phyloP scores from a whole-genome alignment of 2,888 invertebrate genomes.

The Abrostola tripartita region DNA sequence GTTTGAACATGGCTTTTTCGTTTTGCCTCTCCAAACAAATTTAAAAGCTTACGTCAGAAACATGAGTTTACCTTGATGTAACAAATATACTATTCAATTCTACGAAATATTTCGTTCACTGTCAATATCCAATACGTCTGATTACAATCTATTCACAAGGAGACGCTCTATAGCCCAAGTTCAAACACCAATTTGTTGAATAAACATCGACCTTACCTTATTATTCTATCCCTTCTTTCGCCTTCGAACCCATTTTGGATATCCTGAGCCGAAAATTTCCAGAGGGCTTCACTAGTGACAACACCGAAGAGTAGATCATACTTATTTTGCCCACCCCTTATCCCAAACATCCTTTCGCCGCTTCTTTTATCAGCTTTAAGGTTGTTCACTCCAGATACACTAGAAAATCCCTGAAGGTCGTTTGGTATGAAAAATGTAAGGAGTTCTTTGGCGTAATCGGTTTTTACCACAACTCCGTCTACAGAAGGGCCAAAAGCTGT shows the following conservation, averaged over 20 bases:
- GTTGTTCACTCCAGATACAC: slow-evolving; percentile 88
- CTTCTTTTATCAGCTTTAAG: slow-evolving; percentile 89
- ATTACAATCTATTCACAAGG: slow-evolving; percentile 68
- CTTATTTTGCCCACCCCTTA: slow-evolving; percentile 89
- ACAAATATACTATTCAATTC: slow-evolving; percentile 22
- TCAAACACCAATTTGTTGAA: slow-evolving; percentile 81
- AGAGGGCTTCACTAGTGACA: slow-evolving; percentile 96
- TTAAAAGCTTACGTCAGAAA: not conserved
- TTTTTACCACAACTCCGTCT: slow-evolving; percentile 97
- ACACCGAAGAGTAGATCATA: slow-evolving; percentile 97
- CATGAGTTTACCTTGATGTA: not conserved
- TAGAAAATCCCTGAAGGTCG: slow-evolving; percentile 90
- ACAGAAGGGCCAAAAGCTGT: slow-evolving; percentile 97
- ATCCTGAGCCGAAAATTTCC: slow-evolving; percentile 96
- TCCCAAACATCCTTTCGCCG: slow-evolving; percentile 89
- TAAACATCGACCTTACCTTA: slow-evolving; percentile 87
- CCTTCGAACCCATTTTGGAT: slow-evolving; percentile 96
- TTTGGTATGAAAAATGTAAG: slow-evolving; percentile 92
- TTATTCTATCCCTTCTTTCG: slow-evolving; percentile 95
- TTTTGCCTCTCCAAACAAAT: slow-evolving; percentile 6
- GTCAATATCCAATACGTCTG: slow-evolving; percentile 62
- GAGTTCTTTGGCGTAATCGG: slow-evolving; percentile 94
- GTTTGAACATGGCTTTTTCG: not conserved
- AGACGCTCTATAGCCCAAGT: slow-evolving; percentile 60
- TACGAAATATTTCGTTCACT: slow-evolving; percentile 48